Evolutionary conservation across 2,888 invertebrate species (phyloP).

Genomic region (Eretmocerus hayati): DNA sequence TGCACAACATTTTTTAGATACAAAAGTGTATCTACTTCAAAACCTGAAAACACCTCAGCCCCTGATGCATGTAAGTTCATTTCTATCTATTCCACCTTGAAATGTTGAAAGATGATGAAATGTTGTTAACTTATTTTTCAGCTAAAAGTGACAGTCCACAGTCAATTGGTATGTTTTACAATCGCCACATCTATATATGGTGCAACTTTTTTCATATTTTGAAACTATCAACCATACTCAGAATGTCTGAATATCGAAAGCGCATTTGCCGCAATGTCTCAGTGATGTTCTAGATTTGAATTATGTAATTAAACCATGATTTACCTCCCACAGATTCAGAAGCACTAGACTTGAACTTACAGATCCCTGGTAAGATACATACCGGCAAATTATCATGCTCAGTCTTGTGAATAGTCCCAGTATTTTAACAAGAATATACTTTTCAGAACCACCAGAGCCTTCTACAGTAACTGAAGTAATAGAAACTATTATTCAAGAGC

Average conservation of each 20-base stretch:
- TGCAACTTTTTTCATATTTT: neutral
- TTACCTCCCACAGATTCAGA: neutral
- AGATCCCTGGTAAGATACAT: slow-evolving; percentile 15
- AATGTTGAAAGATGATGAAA: neutral
- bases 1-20: slow-evolving; percentile 27
- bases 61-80: slow-evolving; percentile 7
- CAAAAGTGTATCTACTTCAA: slow-evolving; percentile 21
- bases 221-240: neutral
- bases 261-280: neutral
- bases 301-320: neutral
- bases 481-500: slow-evolving; percentile 50
- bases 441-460: slow-evolving; percentile 35
- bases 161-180: slow-evolving; percentile 4
- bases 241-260: no score
- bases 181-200: no score
- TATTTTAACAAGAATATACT: neutral
- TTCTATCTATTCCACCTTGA: neutral
- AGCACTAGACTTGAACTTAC: slow-evolving; percentile 3
- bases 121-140: neutral
- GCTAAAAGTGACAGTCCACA: neutral
- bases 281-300: neutral
- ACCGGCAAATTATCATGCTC: neutral
- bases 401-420: neutral
- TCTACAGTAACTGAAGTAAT: slow-evolving; percentile 23
- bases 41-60: slow-evolving; percentile 12